Base-by-base conservation (phyloP, 2,797 vertebrate genomes). In the Lophius americanus region DNA sequence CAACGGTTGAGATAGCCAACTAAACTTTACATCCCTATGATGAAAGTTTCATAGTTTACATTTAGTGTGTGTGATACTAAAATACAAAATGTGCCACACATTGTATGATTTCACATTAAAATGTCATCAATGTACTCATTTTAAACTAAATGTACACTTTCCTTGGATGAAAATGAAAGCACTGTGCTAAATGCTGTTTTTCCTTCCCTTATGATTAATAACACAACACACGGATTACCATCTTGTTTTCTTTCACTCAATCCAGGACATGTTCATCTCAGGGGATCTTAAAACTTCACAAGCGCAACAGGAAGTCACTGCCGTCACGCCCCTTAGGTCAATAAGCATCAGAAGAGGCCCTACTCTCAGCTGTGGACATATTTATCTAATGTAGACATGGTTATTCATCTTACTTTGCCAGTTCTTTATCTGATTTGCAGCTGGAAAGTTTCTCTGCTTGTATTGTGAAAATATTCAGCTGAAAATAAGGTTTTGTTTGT, bases 281-380 rank as follows among this genome's bases (percentile, higher is more conserved):
- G 56, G 82, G 83, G 81, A 88, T 77, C 72, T 76, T 44, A 54
- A 73, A 85, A 76, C 81, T 81, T 85, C 84, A 86, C 58, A 86
- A 72, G 75, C 72, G 51, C 73, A 77, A 85, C 80, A 89, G 86
- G 88, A 91, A 88, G 86, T 91, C 66, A 47, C 81, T 74, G 64
- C 48, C 13, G 78, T 89, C 83, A 85, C 85, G 59, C 86, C 85
- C 78, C 52, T 77, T 81, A 88, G 76, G 88, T 87, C 89, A 89
- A 89, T 80, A 88, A 88, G 70, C 72, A 87, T 81, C 73, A 79
- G 63, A 47, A 48, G 76, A 79, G 77, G 76, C 77, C 68, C 58
- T 13, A 6, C 57, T 64, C 71, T 83, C 52, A 76, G 80, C 70
- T 71, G 64, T 50, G 37, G 74, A 68, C 58, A 59, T 46, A 68